phyloP scores from a whole-genome alignment of 2,888 invertebrate genomes.

The Drosophila setosimentum region DNA sequence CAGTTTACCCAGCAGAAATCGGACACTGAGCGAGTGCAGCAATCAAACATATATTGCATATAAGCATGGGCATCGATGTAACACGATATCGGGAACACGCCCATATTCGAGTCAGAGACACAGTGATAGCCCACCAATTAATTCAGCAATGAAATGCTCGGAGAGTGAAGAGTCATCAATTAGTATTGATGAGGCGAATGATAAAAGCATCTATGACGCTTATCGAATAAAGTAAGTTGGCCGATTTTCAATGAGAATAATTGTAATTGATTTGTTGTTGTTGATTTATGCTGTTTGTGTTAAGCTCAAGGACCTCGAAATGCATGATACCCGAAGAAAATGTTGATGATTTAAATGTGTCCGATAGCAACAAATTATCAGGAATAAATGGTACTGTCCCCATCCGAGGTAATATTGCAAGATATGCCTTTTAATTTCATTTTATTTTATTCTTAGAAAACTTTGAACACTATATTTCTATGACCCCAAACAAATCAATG shows the following conservation, averaged over 20 bases:
- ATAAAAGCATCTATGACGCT: conserved; percentile 83
- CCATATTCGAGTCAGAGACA: conserved; percentile 85
- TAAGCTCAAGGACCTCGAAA: conserved; percentile 72
- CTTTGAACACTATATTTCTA: conserved; percentile 64
- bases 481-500: conserved; percentile 65
- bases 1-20: conserved; percentile 90
- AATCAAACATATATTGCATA: conserved; percentile 79
- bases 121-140: conserved; percentile 85
- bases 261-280: neutral
- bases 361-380: conserved; percentile 54
- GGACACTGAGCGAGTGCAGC: conserved; percentile 88
- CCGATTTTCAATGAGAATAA: neutral
- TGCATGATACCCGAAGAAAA: conserved; percentile 88
- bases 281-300: neutral
- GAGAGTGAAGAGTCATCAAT: conserved; percentile 90
- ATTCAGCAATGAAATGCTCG: conserved; percentile 88
- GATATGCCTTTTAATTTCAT: conserved; percentile 6
- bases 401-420: conserved; percentile 42
- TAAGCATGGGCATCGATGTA: conserved; percentile 84
- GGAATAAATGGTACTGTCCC: conserved; percentile 45
- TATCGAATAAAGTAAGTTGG: conserved; percentile 80
- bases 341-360: conserved; percentile 85
- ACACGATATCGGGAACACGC: conserved; percentile 85
- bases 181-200: conserved; percentile 89
- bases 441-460: conserved; percentile 44